These are phyloP conservation scores for Nothura maculosa DNA, from an alignment of 2,797 vertebrate species.

Conservation along the genomic window DNA sequence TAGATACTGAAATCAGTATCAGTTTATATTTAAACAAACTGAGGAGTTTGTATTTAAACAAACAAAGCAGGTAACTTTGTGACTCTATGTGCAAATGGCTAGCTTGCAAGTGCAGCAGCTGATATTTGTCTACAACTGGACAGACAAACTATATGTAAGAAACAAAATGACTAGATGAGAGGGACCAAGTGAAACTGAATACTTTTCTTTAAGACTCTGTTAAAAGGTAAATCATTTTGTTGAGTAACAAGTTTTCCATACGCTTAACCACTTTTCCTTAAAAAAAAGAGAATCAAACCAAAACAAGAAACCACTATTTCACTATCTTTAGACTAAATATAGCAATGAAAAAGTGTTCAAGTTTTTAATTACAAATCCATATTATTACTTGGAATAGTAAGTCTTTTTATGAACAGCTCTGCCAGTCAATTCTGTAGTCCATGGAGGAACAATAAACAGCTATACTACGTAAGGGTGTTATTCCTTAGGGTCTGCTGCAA, in stretches of 20 bases:
- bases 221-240: background rate
- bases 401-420: background rate
- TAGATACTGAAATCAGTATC: background rate
- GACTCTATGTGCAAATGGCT: rapidly evolving
- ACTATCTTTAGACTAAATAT: background rate
- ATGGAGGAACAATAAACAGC: background rate
- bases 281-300: background rate
- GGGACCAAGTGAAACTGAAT: background rate
- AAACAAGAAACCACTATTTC: too few species aligned
- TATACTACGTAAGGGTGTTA: rapidly evolving
- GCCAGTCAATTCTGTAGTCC: background rate
- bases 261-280: background rate
- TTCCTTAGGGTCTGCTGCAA: background rate
- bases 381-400: background rate
- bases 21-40: too few species aligned
- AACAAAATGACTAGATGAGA: background rate
- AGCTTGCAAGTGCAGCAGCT: background rate
- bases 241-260: background rate
- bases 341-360: background rate
- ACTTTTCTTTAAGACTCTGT: background rate
- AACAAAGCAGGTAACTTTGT: background rate
- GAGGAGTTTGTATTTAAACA: background rate
- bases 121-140: background rate
- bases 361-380: background rate
- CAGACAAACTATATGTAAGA: background rate